phyloP scores from a whole-genome alignment of 2,888 invertebrate species.

The Tanytarsus gracilentus region DNA sequence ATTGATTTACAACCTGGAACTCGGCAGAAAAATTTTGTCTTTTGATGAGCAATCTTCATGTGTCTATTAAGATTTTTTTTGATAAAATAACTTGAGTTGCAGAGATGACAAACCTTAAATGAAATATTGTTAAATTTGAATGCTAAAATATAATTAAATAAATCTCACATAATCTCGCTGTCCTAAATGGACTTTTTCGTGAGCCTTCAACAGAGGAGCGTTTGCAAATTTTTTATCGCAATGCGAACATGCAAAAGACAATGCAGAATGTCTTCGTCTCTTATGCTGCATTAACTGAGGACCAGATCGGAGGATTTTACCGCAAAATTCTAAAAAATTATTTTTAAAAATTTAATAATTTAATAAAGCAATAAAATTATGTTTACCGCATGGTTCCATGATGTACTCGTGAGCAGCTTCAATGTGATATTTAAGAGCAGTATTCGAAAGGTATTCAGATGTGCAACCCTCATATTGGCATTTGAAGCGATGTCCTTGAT shows the following conservation, averaged over 20 bases:
- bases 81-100: background rate
- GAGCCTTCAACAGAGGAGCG: background rate
- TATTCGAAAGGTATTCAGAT: background rate
- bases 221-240: background rate
- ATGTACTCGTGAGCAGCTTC: background rate
- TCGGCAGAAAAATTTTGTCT: background rate
- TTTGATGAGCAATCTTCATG: background rate
- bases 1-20: background rate
- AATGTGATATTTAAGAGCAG: background rate
- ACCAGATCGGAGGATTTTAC: background rate
- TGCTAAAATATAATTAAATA: too few species aligned
- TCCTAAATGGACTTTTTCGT: background rate
- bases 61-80: background rate
- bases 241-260: background rate
- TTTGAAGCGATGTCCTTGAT: background rate
- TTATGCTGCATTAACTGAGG: background rate
- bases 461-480: background rate
- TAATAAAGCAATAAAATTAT: too few species aligned
- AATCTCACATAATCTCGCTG: background rate
- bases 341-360: too few species aligned
- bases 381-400: background rate
- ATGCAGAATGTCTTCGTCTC: background rate
- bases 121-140: too few species aligned
- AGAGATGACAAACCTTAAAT: background rate
- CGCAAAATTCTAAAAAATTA: constrained; percentile 1